Evolutionary conservation across 2,888 invertebrate genomes (phyloP).

Genomic region (Autographa gamma): DNA sequence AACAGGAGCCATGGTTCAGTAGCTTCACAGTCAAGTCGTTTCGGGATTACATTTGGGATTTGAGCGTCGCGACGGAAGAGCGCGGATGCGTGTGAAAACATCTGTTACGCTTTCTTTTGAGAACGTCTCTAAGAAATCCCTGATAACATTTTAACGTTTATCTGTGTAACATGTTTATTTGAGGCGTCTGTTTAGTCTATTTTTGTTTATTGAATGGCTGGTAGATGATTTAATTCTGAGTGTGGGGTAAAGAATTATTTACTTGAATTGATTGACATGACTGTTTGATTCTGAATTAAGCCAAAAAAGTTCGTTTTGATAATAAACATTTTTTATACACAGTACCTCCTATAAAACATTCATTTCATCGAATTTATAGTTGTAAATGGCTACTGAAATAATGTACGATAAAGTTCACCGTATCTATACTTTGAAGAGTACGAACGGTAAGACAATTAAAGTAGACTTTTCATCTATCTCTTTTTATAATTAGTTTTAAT

Average conservation of each 20-base stretch:
- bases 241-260: constrained; percentile 46
- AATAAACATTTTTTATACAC: too few species aligned
- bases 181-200: constrained; percentile 61
- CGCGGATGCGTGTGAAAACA: constrained; percentile 83
- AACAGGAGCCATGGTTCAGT: constrained; percentile 84
- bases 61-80: constrained; percentile 69
- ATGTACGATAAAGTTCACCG: too few species aligned
- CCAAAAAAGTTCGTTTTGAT: not conserved
- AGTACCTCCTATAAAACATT: too few species aligned
- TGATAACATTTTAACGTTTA: constrained; percentile 72
- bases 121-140: constrained; percentile 73
- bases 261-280: not conserved
- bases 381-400: too few species aligned
- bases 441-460: too few species aligned
- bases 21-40: constrained; percentile 78
- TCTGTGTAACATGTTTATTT: constrained; percentile 61
- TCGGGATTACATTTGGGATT: constrained; percentile 86
- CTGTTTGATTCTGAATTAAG: not conserved
- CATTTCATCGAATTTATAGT: too few species aligned
- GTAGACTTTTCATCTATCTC: too few species aligned
- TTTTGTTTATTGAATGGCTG: constrained; percentile 56
- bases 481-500: too few species aligned
- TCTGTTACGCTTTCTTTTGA: constrained; percentile 84
- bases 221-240: constrained; percentile 49
- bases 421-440: too few species aligned